Evolutionary conservation across 2,113 vertebrate species (phyloP).

Genomic region (Gorilla gorilla): DNA sequence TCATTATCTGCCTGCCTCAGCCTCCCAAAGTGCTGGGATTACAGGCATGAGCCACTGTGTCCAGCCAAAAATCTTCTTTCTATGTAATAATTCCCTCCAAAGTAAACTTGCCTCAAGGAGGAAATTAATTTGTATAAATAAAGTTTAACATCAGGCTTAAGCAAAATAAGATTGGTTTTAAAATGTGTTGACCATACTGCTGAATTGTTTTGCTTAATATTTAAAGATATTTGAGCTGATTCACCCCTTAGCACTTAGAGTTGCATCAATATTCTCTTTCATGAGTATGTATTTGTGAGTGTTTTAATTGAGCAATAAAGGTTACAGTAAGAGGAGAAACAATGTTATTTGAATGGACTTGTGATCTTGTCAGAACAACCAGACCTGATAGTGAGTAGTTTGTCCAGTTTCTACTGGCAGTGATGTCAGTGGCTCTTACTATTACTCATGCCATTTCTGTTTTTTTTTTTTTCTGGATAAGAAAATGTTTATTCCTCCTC

Average conservation of each 20-base stretch:
- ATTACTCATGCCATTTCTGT: background rate
- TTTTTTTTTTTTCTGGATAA: too few species aligned
- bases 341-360: background rate
- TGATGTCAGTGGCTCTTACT: background rate
- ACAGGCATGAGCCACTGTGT: too few species aligned
- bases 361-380: background rate
- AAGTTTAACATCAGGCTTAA: background rate
- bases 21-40: too few species aligned
- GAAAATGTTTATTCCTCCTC: too few species aligned
- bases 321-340: background rate
- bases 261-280: fast-evolving
- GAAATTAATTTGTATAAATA: background rate
- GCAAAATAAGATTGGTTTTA: background rate
- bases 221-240: background rate
- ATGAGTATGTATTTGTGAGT: too few species aligned
- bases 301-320: background rate
- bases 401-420: background rate
- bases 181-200: too few species aligned
- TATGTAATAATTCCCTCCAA: background rate
- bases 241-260: fast-evolving
- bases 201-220: background rate
- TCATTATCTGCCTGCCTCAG: too few species aligned
- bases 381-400: background rate
- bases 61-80: background rate
- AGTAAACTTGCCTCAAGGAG: background rate